Conservation (phyloP, 2,888 invertebrate species). For the Epicampocera succincta region DNA sequence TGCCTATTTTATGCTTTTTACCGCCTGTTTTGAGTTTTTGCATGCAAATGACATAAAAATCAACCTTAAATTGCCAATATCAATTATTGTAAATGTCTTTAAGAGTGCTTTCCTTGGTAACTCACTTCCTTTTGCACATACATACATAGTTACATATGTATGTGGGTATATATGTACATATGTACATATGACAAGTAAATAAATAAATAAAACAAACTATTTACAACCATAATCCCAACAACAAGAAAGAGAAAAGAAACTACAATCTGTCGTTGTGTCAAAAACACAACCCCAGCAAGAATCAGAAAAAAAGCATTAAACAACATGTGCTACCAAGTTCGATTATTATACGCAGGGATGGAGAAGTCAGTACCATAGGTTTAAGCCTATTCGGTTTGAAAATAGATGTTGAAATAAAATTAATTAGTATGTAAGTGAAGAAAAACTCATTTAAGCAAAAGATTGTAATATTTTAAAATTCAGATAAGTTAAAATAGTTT, state of each 20-base stretch:
- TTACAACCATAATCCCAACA: background rate
- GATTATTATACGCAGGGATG: background rate
- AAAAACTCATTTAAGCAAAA: too few relatives aligned
- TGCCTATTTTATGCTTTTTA: too few relatives aligned
- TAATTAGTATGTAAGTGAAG: too few relatives aligned
- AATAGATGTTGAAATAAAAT: too few relatives aligned
- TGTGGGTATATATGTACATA: background rate
- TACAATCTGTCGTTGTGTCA: conserved; percentile 27
- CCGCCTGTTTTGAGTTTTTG: too few relatives aligned
- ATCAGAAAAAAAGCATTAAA: conserved; percentile 1
- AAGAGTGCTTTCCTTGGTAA: background rate
- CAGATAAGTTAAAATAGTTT: too few relatives aligned
- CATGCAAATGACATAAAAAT: conserved; percentile 21
- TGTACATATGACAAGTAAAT: too few relatives aligned
- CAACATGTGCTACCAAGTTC: background rate
- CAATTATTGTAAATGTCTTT: conserved; percentile 25
- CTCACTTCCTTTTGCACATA: background rate
- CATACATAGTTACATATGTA: background rate
- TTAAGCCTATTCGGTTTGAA: too few relatives aligned
- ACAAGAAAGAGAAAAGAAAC: background rate
- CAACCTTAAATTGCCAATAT: conserved; percentile 42
- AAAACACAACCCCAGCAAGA: conserved; percentile 20
- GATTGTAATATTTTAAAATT: too few relatives aligned
- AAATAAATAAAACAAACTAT: conserved; percentile 19
- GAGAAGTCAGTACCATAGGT: background rate